A percentile compares a stretch with the other conserved stretches of the same genome.
Evolutionary conservation across 2,797 vertebrate genomes (phyloP).

Genomic region (Poliocrania exsul): DNA sequence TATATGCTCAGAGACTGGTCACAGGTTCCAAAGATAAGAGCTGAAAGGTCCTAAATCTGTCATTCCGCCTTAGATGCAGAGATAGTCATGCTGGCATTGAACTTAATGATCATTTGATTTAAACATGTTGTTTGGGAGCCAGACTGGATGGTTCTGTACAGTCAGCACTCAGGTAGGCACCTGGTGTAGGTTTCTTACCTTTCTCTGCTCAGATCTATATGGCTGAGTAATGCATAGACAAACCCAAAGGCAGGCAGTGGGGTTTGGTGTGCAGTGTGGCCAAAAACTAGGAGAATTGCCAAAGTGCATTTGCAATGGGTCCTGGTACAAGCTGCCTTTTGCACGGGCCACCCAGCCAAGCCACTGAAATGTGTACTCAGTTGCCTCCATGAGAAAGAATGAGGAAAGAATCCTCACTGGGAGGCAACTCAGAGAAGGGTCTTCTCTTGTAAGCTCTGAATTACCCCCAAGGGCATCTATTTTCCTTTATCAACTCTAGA

Average conservation of each 20-base stretch:
- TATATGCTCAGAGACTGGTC: not conserved
- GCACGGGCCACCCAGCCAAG: not conserved
- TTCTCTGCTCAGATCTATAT: not conserved
- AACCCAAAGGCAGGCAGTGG: not conserved
- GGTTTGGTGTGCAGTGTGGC: not conserved
- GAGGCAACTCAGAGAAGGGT: not conserved
- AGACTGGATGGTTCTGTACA: not conserved
- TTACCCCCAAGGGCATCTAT: not conserved
- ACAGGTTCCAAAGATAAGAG: not conserved
- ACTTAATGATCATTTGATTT: not conserved
- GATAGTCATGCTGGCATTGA: not conserved
- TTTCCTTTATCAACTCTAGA: not conserved
- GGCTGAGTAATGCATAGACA: accelerated
- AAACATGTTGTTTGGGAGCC: not conserved
- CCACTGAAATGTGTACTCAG: accelerated
- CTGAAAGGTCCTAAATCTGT: not conserved
- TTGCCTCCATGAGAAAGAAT: not conserved
- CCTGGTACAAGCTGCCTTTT: not conserved
- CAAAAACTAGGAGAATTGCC: not conserved
- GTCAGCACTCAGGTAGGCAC: not conserved
- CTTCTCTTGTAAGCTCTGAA: not conserved
- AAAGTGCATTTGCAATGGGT: not conserved
- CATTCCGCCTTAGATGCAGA: not conserved
- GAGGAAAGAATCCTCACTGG: not conserved
- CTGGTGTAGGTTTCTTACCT: not conserved